Conservation (phyloP, 2,888 invertebrate species). For the Tiliacea aurago region DNA sequence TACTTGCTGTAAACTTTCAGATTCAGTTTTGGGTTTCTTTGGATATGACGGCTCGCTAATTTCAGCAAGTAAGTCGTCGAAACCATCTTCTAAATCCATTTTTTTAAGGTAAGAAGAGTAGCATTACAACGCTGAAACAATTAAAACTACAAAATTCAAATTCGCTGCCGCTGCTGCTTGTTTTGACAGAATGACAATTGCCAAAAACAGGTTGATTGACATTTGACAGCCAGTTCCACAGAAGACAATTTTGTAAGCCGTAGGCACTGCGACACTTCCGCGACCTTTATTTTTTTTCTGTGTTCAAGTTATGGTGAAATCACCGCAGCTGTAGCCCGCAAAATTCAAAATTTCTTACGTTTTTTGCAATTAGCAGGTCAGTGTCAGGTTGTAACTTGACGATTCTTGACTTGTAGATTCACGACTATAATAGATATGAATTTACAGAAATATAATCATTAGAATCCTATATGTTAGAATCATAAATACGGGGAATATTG, state of each 20-base stretch:
- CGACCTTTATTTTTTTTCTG: neutral
- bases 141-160: conserved; percentile 24
- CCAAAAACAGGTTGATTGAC: neutral
- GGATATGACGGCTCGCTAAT: conserved; percentile 84
- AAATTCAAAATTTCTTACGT: too few relatives aligned
- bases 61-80: conserved; percentile 87
- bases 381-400: too few relatives aligned
- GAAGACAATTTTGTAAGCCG: too few relatives aligned
- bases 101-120: neutral
- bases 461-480: too few relatives aligned
- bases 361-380: too few relatives aligned
- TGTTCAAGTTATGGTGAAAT: too few relatives aligned
- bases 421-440: too few relatives aligned
- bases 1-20: conserved; percentile 53
- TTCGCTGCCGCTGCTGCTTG: conserved; percentile 5
- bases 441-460: too few relatives aligned
- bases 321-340: too few relatives aligned
- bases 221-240: neutral
- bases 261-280: too few relatives aligned
- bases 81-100: conserved; percentile 87
- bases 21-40: conserved; percentile 78
- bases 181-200: conserved; percentile 14
- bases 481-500: too few relatives aligned
- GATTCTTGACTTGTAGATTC: too few relatives aligned
- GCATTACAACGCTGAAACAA: neutral